Conservation (phyloP, 2,113 vertebrate genomes). For the Eonycteris spelaea region DNA sequence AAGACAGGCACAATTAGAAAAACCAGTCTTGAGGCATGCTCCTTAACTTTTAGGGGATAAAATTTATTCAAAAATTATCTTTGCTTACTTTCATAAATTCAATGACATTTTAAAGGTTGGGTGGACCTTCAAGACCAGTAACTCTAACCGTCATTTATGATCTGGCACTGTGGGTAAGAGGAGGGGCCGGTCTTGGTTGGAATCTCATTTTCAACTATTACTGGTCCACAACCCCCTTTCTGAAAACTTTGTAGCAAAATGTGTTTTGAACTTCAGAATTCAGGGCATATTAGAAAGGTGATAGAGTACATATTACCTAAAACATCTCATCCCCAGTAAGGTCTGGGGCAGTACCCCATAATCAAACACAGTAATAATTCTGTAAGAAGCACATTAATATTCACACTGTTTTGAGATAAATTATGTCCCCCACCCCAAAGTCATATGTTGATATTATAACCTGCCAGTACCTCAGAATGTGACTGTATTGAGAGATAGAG, state of each 20-base stretch:
- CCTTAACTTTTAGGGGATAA: not conserved
- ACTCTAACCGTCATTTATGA: not conserved
- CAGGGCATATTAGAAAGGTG: not conserved
- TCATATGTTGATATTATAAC: not conserved
- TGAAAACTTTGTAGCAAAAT: not conserved
- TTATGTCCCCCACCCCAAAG: not conserved
- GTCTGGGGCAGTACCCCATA: not conserved
- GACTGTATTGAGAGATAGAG: not conserved
- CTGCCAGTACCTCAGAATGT: not conserved
- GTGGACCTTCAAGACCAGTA: not conserved
- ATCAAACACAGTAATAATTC: not conserved
- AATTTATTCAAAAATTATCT: constrained; percentile 7
- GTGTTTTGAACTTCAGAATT: not conserved
- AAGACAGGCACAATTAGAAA: not conserved
- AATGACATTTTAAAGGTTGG: not conserved
- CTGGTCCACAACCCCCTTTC: not conserved
- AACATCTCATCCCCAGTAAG: not conserved
- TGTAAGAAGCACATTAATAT: not conserved
- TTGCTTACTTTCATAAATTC: not conserved
- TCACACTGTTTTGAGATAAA: not conserved
- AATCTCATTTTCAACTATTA: not conserved
- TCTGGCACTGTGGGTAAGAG: not conserved
- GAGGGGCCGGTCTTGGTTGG: not conserved
- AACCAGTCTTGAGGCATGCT: not conserved
- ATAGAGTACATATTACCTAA: not conserved